Conservation (phyloP, 2,888 invertebrate species). For the Norana najaformis region DNA sequence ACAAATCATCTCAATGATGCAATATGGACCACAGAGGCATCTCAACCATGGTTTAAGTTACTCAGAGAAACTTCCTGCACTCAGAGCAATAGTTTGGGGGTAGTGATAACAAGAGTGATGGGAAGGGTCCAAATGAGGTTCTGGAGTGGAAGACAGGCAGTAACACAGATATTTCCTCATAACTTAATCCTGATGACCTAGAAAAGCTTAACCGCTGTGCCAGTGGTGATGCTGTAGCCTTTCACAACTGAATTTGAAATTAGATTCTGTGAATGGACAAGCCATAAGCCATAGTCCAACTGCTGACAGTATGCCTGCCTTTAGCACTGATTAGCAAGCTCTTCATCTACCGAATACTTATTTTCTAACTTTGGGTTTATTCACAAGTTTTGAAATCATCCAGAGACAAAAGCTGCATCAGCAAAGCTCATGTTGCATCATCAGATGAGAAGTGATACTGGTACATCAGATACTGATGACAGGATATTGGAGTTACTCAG, state of each 20-base stretch:
- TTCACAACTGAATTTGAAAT: neutral
- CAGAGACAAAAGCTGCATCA: too few species aligned
- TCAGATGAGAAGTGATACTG: too few species aligned
- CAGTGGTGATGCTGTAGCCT: neutral
- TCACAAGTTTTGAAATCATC: too few species aligned
- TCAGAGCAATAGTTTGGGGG: neutral
- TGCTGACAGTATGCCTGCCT: neutral
- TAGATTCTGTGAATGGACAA: neutral
- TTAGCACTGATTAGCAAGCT: too few species aligned
- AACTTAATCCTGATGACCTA: too few species aligned
- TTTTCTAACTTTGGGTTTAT: too few species aligned
- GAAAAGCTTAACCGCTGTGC: neutral
- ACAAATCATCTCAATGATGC: neutral
- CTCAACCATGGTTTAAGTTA: neutral
- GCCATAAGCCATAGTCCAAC: neutral
- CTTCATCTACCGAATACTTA: too few species aligned
- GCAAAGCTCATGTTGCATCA: too few species aligned
- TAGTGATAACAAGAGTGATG: too few species aligned
- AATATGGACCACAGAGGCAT: neutral
- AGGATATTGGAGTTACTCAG: too few species aligned
- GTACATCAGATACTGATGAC: too few species aligned
- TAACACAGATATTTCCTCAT: neutral
- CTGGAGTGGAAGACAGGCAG: neutral
- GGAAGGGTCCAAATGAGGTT: too few species aligned
- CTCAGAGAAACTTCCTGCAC: neutral